A percentile compares a stretch with the other conserved stretches of the same genome.
Evolutionary conservation across 2,113 vertebrate species (phyloP).

Genomic region (Cebidichthys violaceus): DNA sequence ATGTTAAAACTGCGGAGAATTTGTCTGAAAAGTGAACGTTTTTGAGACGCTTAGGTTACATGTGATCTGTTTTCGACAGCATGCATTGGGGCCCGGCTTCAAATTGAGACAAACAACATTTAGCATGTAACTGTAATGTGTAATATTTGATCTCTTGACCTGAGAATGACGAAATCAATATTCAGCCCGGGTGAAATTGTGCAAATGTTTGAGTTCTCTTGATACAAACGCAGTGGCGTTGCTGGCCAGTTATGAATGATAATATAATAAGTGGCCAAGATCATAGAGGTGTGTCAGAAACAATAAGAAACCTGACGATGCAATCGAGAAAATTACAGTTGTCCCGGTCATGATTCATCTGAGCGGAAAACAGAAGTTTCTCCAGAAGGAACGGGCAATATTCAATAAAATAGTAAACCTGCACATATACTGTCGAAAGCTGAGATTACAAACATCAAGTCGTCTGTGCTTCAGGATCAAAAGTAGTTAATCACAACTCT

Average conservation of each 20-base stretch:
- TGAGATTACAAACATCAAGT: background rate
- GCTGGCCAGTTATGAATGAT: background rate
- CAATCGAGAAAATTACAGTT: slow-evolving; percentile 10
- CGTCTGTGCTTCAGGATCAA: background rate
- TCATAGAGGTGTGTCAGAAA: background rate
- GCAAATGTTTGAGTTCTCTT: background rate
- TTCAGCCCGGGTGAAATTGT: background rate
- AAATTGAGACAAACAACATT: background rate
- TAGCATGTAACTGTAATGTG: background rate
- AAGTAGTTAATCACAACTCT: background rate
- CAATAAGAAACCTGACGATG: background rate
- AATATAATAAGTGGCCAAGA: background rate
- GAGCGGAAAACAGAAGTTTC: background rate
- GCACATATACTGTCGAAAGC: too few species aligned
- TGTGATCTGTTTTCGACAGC: background rate
- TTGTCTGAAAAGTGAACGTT: background rate
- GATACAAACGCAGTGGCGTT: background rate
- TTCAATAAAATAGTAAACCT: background rate
- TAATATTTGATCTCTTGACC: background rate
- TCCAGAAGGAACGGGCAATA: background rate
- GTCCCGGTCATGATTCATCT: slow-evolving; percentile 17
- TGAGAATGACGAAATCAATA: background rate
- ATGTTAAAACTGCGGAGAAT: background rate
- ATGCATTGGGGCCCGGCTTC: background rate
- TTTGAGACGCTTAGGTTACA: background rate